These are phyloP conservation scores for Brachirus orientalis DNA, from an alignment of 2,113 vertebrate genomes.

Conservation along the genomic window DNA sequence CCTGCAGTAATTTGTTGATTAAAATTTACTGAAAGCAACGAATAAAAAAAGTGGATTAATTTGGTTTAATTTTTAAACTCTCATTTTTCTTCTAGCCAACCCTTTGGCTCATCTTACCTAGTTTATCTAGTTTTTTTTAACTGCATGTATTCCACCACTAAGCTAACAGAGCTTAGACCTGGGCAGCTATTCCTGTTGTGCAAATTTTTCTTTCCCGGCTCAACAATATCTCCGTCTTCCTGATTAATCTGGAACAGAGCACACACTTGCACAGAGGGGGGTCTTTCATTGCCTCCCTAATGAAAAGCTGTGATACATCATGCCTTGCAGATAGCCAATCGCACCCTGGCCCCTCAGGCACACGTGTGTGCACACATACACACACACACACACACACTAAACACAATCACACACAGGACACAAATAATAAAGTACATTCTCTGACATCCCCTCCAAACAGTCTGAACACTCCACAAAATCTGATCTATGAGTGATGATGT, in stretches of 20 bases:
- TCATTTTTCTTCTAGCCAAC: slow-evolving; percentile 10
- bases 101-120: slow-evolving; percentile 13
- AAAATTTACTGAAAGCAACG: slow-evolving; percentile 27
- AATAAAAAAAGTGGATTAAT: slow-evolving; percentile 14
- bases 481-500: slow-evolving; percentile 65
- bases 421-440: slow-evolving; percentile 50
- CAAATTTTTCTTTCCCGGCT: slow-evolving; percentile 42
- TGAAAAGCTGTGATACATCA: slow-evolving; percentile 73
- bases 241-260: slow-evolving; percentile 70
- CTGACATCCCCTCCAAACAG: slow-evolving; percentile 36
- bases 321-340: slow-evolving; percentile 59
- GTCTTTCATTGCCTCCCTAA: slow-evolving; percentile 73
- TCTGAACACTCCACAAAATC: slow-evolving; percentile 35
- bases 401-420: slow-evolving; percentile 27
- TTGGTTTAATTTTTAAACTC: slow-evolving; percentile 7
- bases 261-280: slow-evolving; percentile 65
- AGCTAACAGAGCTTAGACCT: slow-evolving; percentile 43
- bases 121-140: slow-evolving; percentile 26
- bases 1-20: slow-evolving; percentile 41
- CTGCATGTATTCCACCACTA: slow-evolving; percentile 19
- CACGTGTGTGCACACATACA: not conserved
- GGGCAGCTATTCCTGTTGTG: slow-evolving; percentile 59
- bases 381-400: no score
- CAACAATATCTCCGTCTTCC: slow-evolving; percentile 68
- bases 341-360: slow-evolving; percentile 27